Evolutionary conservation across 2,888 invertebrate species (phyloP), one percentile per base, ranked within the genome.

Genomic region (Protophormia terraenovae): DNA sequence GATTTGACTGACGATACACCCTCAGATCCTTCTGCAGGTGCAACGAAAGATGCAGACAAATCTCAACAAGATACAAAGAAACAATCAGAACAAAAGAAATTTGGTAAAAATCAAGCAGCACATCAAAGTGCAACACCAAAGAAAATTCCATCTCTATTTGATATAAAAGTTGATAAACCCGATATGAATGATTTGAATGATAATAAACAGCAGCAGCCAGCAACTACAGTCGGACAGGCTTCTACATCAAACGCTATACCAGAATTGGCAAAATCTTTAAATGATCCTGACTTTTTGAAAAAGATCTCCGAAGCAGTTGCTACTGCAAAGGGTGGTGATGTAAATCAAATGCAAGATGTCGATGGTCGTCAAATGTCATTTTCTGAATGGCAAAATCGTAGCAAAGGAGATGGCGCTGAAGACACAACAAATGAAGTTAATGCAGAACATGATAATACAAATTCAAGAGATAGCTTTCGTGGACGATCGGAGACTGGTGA

Each of bases 1-100:
- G 96, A 96, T 93, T 93, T 96, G 83, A 95, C 95, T 4, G 89
- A 87, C 82, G 93, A 93, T 55, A 92, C 92, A 53, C 84, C 53
- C 10, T 32, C 81, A 6, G 24, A 4, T 27, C 24, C 16, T 12
- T 41, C 71, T 8, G 47, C 67, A 14, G 35, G 53, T 2, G 14
- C 8, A 12, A 41, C 71, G 16, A 64, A 38, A 19, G 27, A 47
- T n/a, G n/a, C 50, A 35, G 41, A 12, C 0, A 1, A 45, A 38
- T 27, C 60, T n/a, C 64, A 62, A 38, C 10, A 58, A 76, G 27
- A 58, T 10, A 32, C 7, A 12, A 71, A 27, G 7, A 50, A 29
- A 8, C 29, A 58, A 10, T 1, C 7, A 12, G 71, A 80, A n/a
- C 35, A 69, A 50, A 78, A 69, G 5, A 62, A 29, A 16, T n/a